Conservation (phyloP, 2,797 vertebrate species). For the Sebastes ruberrimus region DNA sequence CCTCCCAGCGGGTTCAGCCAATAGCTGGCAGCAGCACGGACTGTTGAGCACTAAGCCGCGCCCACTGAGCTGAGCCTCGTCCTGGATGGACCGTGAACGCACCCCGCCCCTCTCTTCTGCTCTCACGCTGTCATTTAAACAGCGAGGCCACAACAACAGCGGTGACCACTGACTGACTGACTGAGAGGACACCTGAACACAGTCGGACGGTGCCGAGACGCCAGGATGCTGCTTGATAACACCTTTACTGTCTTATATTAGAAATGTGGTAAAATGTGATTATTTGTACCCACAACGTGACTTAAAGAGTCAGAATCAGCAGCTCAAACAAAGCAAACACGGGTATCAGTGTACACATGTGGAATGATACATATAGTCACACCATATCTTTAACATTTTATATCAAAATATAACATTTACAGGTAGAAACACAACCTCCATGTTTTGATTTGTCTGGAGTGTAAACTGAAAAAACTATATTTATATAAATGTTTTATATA, state of each 20-base stretch:
- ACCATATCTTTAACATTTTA: not conserved
- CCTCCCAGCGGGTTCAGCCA: conserved; percentile 34
- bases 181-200: not conserved
- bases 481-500: not conserved
- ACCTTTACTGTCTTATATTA: not conserved
- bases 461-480: not conserved
- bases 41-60: not conserved
- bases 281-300: conserved; percentile 1
- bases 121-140: conserved; percentile 73
- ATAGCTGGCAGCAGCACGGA: not conserved
- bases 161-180: not conserved
- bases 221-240: not conserved
- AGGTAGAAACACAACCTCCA: not conserved
- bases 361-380: not conserved
- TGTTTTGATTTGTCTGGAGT: not conserved
- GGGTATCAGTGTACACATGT: not conserved
- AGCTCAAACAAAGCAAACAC: not conserved
- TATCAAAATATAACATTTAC: not conserved
- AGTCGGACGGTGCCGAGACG: not conserved
- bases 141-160: conserved; percentile 15
- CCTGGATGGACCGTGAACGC: conserved; percentile 5
- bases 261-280: not conserved
- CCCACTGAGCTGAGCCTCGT: conserved; percentile 2
- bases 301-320: not conserved
- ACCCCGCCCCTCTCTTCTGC: conserved; percentile 28